A percentile compares a stretch with the other conserved stretches of the same genome.
Conservation (phyloP, 2,888 invertebrate genomes). For the Crossocerus cetratus region DNA sequence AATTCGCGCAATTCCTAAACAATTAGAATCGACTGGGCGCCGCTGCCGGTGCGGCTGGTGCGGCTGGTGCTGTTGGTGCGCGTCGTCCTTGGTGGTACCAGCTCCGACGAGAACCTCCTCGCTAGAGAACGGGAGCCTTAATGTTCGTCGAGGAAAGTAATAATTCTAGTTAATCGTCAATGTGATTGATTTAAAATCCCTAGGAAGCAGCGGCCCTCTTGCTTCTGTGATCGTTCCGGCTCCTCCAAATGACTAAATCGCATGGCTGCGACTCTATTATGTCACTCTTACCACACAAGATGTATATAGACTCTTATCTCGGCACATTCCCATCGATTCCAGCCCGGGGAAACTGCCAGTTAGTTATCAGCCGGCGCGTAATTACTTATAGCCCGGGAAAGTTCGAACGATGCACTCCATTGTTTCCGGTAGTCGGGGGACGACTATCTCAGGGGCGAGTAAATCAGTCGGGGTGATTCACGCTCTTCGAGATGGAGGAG, state of each 20-base stretch:
- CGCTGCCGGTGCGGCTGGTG: background rate
- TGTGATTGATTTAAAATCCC: too few species aligned
- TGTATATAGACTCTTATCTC: background rate
- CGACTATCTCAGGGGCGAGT: constrained; percentile 19
- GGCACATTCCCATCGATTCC: constrained; percentile 21
- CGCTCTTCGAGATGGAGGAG: constrained; percentile 10
- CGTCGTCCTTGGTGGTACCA: constrained; percentile 53
- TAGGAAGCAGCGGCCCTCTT: too few species aligned
- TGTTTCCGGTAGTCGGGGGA: constrained; percentile 18
- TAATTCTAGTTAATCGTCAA: background rate
- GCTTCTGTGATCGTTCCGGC: too few species aligned
- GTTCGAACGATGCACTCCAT: constrained; percentile 27
- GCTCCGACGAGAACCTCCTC: constrained; percentile 33
- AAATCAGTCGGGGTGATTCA: constrained; percentile 34
- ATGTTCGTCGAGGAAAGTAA: background rate
- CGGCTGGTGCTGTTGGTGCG: constrained; percentile 31
- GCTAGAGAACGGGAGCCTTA: constrained; percentile 15
- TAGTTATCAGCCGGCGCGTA: constrained; percentile 15
- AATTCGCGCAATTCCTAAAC: constrained; percentile 67
- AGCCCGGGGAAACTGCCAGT: constrained; percentile 17
- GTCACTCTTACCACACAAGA: too few species aligned
- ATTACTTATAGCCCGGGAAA: constrained; percentile 27
- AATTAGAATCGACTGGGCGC: constrained; percentile 55
- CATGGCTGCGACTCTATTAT: too few species aligned
- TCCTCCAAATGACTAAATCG: too few species aligned